phyloP scores from a whole-genome alignment of 2,797 vertebrate genomes.

The Cygnus olor region DNA sequence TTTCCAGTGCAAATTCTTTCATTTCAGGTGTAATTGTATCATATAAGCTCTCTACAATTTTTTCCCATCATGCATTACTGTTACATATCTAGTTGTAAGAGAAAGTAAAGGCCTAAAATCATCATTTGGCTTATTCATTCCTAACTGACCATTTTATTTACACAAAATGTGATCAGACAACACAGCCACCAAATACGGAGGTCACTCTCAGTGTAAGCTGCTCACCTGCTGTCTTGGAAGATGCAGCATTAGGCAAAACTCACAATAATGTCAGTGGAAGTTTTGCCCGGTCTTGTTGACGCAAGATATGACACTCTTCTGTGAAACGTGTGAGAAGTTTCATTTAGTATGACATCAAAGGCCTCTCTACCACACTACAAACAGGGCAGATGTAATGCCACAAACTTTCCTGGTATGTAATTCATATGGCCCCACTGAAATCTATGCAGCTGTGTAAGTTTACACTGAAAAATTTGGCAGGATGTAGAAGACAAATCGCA shows the following conservation, averaged over 20 bases:
- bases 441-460: background rate
- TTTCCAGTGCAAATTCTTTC: constrained; percentile 77
- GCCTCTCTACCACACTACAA: background rate
- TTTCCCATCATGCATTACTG: constrained; percentile 84
- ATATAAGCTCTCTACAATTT: constrained; percentile 69
- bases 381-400: background rate
- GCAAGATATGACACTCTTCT: background rate
- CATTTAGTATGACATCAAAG: background rate
- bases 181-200: background rate
- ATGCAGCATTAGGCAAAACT: background rate
- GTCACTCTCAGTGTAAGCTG: background rate
- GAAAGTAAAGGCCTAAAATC: constrained; percentile 1
- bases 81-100: constrained; percentile 76
- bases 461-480: background rate
- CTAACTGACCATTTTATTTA: background rate
- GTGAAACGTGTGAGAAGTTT: background rate
- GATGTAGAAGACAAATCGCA: background rate
- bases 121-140: background rate
- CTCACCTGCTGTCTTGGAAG: background rate
- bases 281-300: background rate
- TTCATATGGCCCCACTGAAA: background rate
- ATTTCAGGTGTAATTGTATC: constrained; percentile 80
- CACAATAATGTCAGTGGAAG: background rate
- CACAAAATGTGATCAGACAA: background rate
- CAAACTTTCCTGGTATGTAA: background rate